These are phyloP conservation scores for Nymphalis polychloros DNA, from an alignment of 2,888 invertebrate genomes.

Conservation along the genomic window DNA sequence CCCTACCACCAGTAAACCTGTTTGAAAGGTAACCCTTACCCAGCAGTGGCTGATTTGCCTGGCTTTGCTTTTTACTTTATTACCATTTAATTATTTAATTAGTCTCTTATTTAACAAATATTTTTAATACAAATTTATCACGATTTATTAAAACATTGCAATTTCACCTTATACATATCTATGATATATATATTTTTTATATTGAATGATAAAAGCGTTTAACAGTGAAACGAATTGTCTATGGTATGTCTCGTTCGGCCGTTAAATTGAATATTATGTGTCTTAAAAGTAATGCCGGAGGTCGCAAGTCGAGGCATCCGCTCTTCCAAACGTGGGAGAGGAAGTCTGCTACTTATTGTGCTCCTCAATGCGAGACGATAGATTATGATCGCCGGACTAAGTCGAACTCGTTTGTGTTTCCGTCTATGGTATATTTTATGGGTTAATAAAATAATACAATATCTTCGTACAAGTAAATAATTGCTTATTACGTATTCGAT, in stretches of 20 bases:
- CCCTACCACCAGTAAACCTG: too few relatives aligned
- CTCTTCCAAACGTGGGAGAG: conserved; percentile 77
- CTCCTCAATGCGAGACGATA: conserved; percentile 78
- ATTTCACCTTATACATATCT: too few relatives aligned
- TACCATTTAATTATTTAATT: too few relatives aligned
- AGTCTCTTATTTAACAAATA: too few relatives aligned
- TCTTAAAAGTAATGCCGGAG: conserved; percentile 58
- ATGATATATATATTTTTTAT: background rate
- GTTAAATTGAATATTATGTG: conserved; percentile 2
- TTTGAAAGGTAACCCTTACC: too few relatives aligned
- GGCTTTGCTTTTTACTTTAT: too few relatives aligned
- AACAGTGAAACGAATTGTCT: background rate
- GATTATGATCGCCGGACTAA: conserved; percentile 55
- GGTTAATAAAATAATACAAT: conserved; percentile 32
- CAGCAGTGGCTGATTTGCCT: too few relatives aligned
- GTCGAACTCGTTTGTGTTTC: conserved; percentile 50
- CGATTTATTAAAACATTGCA: too few relatives aligned
- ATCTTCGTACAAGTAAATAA: conserved; percentile 17
- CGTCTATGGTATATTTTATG: conserved; percentile 41
- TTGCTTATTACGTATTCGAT: conserved; percentile 8
- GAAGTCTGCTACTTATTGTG: conserved; percentile 77
- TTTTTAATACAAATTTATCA: too few relatives aligned
- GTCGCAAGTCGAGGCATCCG: conserved; percentile 74
- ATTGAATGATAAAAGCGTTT: background rate
- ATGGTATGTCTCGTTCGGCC: background rate